A percentile compares a stretch with the other conserved stretches of the same genome.
Conservation (phyloP, 1,140 invertebrate genomes). For the Drosophila teissieri region DNA sequence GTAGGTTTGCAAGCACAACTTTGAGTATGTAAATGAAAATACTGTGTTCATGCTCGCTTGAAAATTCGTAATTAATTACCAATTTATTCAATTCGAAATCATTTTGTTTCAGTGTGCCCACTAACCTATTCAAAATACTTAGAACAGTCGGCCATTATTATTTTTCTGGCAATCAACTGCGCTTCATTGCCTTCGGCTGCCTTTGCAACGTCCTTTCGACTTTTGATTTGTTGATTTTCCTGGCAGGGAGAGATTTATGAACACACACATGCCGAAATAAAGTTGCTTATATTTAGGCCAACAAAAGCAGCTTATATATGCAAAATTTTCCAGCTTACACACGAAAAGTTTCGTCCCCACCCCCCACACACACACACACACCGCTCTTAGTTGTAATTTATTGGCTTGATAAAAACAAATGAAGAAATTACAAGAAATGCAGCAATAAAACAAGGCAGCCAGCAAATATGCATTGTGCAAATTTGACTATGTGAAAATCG, state of each 20-base stretch:
- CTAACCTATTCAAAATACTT: conserved; percentile 10
- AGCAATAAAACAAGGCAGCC: conserved; percentile 58
- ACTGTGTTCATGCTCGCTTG: no score
- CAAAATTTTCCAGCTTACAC: conserved; percentile 68
- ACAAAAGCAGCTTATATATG: conserved; percentile 75
- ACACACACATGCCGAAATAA: conserved; percentile 19
- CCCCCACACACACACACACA: background rate
- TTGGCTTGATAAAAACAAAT: conserved; percentile 75
- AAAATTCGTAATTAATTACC: background rate
- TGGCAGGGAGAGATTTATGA: conserved; percentile 53
- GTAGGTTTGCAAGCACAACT: no score
- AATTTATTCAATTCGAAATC: background rate
- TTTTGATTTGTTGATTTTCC: conserved; percentile 72
- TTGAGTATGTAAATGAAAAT: no score
- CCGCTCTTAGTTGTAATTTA: conserved; percentile 64
- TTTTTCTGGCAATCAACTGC: conserved; percentile 68
- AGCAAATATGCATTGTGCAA: conserved; percentile 60
- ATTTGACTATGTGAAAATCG: conserved; percentile 65
- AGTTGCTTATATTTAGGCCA: conserved; percentile 55
- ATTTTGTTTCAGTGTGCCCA: background rate
- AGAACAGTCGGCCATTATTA: conserved; percentile 27
- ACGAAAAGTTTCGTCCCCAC: conserved; percentile 12
- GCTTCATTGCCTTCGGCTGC: conserved; percentile 49
- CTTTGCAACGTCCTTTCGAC: conserved; percentile 18
- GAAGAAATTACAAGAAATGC: conserved; percentile 72